phyloP scores from a whole-genome alignment of 2,888 invertebrate genomes.

The Dynastes tityus region DNA sequence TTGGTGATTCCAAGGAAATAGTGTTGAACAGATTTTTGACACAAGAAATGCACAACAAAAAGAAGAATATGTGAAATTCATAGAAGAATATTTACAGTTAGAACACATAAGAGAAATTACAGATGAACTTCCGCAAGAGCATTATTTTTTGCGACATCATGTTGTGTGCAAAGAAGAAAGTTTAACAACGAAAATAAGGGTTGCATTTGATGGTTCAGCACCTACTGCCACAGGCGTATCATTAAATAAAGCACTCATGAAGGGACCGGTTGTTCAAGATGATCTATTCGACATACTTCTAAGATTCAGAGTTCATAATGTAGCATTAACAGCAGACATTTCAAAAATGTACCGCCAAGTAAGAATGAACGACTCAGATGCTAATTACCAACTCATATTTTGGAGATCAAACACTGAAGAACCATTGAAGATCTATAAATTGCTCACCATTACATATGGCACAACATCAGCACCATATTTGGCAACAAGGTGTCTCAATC shows the following conservation, averaged over 20 bases:
- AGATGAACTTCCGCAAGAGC: too few relatives aligned
- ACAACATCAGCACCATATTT: slow-evolving; percentile 16
- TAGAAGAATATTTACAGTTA: background rate
- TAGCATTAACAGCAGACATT: slow-evolving; percentile 10
- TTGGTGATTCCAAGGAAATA: background rate
- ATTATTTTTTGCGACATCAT: too few relatives aligned
- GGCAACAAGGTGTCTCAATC: slow-evolving; percentile 24
- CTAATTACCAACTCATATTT: background rate
- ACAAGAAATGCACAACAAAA: background rate
- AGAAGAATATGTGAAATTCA: background rate
- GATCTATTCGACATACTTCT: background rate
- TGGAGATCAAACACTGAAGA: background rate
- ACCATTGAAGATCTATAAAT: background rate
- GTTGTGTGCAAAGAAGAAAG: too few relatives aligned
- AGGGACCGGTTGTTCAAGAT: background rate
- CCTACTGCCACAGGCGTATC: too few relatives aligned
- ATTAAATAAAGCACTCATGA: background rate
- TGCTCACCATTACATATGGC: slow-evolving; percentile 17
- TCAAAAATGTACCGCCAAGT: slow-evolving; percentile 25
- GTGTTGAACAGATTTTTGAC: background rate
- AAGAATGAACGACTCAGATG: slow-evolving; percentile 5
- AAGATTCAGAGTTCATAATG: background rate
- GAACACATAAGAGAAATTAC: too few relatives aligned
- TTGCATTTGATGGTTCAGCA: background rate
- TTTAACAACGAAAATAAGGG: background rate